A percentile compares a stretch with the other conserved stretches of the same genome.
phyloP scores from a whole-genome alignment of 2,797 vertebrate genomes.

The Ptychadena robeensis region DNA sequence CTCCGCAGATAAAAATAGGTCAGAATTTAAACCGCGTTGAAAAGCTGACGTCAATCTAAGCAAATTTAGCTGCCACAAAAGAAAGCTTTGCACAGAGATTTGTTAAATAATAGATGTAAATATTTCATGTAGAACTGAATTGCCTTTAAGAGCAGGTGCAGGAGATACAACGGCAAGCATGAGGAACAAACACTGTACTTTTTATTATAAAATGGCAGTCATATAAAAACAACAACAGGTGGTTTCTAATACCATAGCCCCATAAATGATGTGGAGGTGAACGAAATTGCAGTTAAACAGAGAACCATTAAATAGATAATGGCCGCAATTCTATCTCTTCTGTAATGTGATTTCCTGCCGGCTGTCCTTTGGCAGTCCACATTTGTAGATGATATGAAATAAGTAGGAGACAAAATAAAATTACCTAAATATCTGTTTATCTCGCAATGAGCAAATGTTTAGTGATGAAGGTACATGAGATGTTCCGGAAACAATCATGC shows the following conservation, averaged over 20 bases:
- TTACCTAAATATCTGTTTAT: neutral
- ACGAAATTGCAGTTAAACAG: constrained; percentile 19
- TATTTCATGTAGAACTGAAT: constrained; percentile 11
- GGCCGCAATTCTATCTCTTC: constrained; percentile 6
- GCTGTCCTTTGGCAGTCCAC: constrained; percentile 12
- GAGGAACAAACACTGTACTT: constrained; percentile 23
- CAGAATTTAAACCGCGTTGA: neutral
- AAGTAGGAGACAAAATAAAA: neutral
- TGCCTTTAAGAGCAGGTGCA: constrained; percentile 22
- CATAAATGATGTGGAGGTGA: constrained; percentile 10
- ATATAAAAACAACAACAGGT: constrained; percentile 49
- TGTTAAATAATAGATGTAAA: constrained; percentile 22
- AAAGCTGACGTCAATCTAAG: neutral
- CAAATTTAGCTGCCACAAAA: neutral
- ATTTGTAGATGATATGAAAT: neutral
- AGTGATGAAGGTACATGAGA: neutral
- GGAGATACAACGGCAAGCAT: neutral
- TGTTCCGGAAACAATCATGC: neutral
- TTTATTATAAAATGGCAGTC: constrained; percentile 33
- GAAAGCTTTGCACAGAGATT: neutral
- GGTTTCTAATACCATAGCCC: constrained; percentile 21
- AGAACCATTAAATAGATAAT: constrained; percentile 25
- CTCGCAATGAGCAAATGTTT: neutral
- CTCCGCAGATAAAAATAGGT: neutral
- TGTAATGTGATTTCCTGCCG: constrained; percentile 14